These are phyloP conservation scores for Riparia riparia DNA, from an alignment of 2,113 vertebrate genomes.

Conservation along the genomic window DNA sequence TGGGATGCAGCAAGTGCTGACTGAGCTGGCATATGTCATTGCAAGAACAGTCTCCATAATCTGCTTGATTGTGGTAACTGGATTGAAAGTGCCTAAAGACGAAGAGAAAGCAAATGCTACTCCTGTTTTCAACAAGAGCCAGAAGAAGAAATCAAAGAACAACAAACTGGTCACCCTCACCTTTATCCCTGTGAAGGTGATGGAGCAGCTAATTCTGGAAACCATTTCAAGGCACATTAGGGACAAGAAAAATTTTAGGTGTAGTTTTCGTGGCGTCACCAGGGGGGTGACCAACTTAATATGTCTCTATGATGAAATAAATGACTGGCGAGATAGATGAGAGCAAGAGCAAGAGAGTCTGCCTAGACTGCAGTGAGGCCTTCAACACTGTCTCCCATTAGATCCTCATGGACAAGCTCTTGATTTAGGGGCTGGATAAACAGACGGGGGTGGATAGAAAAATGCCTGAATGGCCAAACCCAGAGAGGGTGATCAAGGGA, in stretches of 20 bases:
- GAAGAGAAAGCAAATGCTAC: background rate
- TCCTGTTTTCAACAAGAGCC: background rate
- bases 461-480: background rate
- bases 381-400: accelerated
- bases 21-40: background rate
- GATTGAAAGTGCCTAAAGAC: background rate
- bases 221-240: background rate
- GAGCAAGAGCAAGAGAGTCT: background rate
- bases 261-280: background rate
- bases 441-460: background rate
- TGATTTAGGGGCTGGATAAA: background rate
- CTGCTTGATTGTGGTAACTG: background rate
- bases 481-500: background rate
- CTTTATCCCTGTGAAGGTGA: background rate
- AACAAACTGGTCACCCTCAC: background rate
- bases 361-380: background rate
- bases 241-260: background rate
- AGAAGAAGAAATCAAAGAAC: background rate
- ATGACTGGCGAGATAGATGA: background rate
- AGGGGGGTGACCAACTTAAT: background rate
- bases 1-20: background rate
- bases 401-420: background rate
- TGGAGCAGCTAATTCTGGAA: background rate
- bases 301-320: background rate
- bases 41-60: background rate